phyloP scores from a whole-genome alignment of 1,140 invertebrate genomes.

The Brachionus calyciflorus region DNA sequence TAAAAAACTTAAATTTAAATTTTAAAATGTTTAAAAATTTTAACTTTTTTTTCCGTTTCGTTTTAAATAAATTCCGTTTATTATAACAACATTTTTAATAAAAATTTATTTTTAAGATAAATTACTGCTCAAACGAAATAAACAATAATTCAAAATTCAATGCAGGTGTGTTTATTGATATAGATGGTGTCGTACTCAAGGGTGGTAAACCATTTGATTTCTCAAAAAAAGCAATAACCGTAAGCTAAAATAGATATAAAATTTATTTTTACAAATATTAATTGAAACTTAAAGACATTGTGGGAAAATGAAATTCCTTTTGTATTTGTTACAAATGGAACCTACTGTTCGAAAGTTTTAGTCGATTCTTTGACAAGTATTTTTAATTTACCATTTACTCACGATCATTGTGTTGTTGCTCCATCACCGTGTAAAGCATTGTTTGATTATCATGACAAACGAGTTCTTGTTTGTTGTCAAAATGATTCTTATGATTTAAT shows the following conservation, averaged over 20 bases:
- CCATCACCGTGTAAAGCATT: constrained; percentile 37
- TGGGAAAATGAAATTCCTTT: constrained; percentile 46
- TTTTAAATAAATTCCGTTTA: no score
- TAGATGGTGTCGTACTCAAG: constrained; percentile 38
- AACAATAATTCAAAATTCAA: background rate
- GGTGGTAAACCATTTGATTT: constrained; percentile 39
- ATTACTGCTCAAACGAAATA: background rate
- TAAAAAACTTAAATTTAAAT: no score
- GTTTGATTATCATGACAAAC: constrained; percentile 21
- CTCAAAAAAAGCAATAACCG: constrained; percentile 35
- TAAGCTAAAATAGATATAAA: background rate
- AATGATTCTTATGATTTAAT: constrained; percentile 38
- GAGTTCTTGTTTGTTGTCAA: constrained; percentile 42
- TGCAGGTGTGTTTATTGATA: constrained; percentile 44
- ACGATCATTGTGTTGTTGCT: constrained; percentile 40
- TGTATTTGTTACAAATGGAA: constrained; percentile 46
- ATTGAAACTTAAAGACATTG: background rate
- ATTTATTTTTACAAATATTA: background rate
- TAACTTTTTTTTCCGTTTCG: no score
- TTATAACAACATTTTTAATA: no score
- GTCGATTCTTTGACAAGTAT: constrained; percentile 7
- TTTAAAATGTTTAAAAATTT: no score
- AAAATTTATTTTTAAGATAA: background rate
- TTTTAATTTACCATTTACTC: constrained; percentile 25
- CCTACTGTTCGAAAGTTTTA: background rate